A percentile compares a stretch with the other conserved stretches of the same genome.
These are phyloP conservation scores for Chrysaora quinquecirrha DNA, from an alignment of 30 jellyfish, hydroid and myxozoan species.

Conservation along the genomic window DNA sequence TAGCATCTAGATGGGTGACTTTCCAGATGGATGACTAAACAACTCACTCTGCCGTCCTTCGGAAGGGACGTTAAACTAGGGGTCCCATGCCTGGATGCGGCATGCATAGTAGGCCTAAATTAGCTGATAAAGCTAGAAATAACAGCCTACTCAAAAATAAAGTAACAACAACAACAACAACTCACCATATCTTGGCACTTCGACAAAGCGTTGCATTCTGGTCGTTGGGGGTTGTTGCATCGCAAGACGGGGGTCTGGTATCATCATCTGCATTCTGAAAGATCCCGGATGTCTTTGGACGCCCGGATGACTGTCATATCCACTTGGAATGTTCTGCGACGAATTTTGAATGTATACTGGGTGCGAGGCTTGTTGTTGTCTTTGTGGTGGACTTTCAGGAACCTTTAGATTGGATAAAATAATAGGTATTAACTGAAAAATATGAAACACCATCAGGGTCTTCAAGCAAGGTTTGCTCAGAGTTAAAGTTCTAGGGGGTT, in stretches of 20 bases:
- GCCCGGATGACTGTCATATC: background rate
- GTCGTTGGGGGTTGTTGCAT: background rate
- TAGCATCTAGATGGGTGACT: too few relatives aligned
- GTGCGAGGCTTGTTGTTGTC: background rate
- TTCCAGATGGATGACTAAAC: too few relatives aligned
- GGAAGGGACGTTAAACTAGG: too few relatives aligned
- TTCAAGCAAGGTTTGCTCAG: background rate
- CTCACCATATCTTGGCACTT: too few relatives aligned
- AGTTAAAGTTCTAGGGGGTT: background rate
- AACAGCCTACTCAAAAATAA: too few relatives aligned
- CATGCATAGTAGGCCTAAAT: too few relatives aligned
- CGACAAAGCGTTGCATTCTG: too few relatives aligned
- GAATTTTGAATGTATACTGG: background rate
- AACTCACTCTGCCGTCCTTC: too few relatives aligned
- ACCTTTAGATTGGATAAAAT: background rate
- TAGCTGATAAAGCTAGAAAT: too few relatives aligned
- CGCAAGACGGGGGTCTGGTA: background rate
- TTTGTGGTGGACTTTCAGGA: background rate
- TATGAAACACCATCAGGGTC: background rate
- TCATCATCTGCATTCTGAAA: background rate
- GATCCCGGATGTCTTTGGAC: background rate
- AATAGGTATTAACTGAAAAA: background rate
- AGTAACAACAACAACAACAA: too few relatives aligned
- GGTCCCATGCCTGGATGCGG: too few relatives aligned
- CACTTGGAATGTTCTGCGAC: background rate